Evolutionary conservation across 1,140 invertebrate genomes (phyloP).

Genomic region (Papilio dardanus): DNA sequence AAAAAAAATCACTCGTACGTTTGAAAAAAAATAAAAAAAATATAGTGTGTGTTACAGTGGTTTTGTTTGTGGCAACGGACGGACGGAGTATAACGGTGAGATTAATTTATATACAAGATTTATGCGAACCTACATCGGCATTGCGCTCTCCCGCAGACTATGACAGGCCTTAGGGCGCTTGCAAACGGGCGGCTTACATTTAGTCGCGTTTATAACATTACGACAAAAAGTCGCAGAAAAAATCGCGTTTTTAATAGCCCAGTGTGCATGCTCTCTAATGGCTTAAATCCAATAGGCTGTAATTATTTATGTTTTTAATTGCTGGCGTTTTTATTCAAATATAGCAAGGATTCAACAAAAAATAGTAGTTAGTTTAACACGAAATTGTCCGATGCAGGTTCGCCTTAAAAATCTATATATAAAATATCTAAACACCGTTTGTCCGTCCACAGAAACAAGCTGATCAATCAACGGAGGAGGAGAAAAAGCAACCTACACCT

Average conservation of each 20-base stretch:
- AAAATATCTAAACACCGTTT: slow-evolving; percentile 39
- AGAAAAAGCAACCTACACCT: slow-evolving; percentile 69
- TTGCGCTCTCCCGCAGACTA: slow-evolving; percentile 54
- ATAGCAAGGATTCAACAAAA: too few species aligned
- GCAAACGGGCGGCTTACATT: slow-evolving; percentile 42
- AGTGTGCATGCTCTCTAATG: slow-evolving; percentile 22
- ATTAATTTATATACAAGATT: slow-evolving; percentile 21
- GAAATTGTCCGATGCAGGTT: slow-evolving; percentile 66
- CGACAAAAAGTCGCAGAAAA: not conserved
- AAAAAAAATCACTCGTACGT: slow-evolving; percentile 31
- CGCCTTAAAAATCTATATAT: slow-evolving; percentile 37
- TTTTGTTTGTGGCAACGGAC: slow-evolving; percentile 39
- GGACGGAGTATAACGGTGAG: slow-evolving; percentile 48
- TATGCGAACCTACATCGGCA: slow-evolving; percentile 50
- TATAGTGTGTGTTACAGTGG: slow-evolving; percentile 50
- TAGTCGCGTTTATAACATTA: not conserved
- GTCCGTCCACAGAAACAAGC: slow-evolving; percentile 60
- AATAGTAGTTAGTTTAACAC: not conserved
- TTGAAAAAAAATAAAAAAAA: not conserved
- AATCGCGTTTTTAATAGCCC: slow-evolving; percentile 9
- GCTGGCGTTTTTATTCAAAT: not conserved
- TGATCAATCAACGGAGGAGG: slow-evolving; percentile 57
- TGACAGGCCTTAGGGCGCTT: slow-evolving; percentile 56
- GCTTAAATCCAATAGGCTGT: not conserved
- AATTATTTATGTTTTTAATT: not conserved